These are phyloP conservation scores for Ectobius pallidus DNA, from an alignment of 2,888 invertebrate species.

Conservation along the genomic window DNA sequence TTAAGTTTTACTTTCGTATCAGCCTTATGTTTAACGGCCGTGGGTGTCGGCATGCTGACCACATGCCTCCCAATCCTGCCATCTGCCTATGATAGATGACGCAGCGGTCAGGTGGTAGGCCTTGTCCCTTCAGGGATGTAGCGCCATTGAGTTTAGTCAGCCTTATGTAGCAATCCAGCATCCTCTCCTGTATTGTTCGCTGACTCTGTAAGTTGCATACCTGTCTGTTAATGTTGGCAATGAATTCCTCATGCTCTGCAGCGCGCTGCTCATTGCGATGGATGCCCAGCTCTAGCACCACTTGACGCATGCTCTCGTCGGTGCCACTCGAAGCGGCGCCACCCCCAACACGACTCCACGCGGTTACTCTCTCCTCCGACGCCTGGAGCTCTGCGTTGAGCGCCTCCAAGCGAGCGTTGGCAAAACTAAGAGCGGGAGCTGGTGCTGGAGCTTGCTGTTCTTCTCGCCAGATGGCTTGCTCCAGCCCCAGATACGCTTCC, in stretches of 20 bases:
- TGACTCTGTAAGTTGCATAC: conserved; percentile 49
- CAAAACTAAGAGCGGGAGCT: conserved; percentile 48
- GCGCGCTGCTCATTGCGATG: conserved; percentile 51
- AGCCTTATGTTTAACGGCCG: no score
- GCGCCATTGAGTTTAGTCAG: no score
- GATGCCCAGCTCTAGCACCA: conserved; percentile 35
- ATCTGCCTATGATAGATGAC: no score
- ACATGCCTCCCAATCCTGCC: no score
- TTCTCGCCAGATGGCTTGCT: conserved; percentile 48
- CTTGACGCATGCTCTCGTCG: conserved; percentile 32
- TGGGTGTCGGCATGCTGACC: no score
- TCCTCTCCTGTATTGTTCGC: no score
- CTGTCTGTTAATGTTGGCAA: conserved; percentile 64
- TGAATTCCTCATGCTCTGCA: conserved; percentile 63
- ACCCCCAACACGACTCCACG: not conserved
- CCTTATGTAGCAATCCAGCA: no score
- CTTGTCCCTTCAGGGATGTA: no score
- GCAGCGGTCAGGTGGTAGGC: no score
- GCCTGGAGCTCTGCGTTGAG: conserved; percentile 42
- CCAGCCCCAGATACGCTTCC: conserved; percentile 47
- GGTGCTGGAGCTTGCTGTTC: conserved; percentile 49
- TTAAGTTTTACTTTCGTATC: no score
- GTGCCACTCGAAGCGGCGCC: conserved; percentile 11
- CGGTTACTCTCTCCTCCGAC: conserved; percentile 29
- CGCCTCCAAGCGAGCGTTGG: conserved; percentile 47